Base-by-base conservation (phyloP, 2,113 vertebrate genomes). In the Triplophysa dalaica region DNA sequence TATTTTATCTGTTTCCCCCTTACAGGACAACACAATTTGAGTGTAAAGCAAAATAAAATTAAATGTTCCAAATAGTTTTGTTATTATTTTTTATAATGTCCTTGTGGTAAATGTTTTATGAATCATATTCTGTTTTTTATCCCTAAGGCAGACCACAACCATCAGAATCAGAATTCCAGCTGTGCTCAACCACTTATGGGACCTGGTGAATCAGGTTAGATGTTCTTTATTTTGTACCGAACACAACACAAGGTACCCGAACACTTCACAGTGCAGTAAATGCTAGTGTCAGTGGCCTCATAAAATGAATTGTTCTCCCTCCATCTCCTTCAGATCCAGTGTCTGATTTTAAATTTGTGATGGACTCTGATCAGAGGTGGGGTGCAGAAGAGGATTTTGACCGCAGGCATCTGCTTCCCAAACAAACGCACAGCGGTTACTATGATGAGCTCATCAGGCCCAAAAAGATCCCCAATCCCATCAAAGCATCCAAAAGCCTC, bases 401-500 rank as follows among this genome's bases (percentile, higher is more conserved):
- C 24, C 80, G 67, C 48, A 58, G 29, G 61, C 66, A 80, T 89
- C 87, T 92, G 75, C 89, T 93, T 63, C 91, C 92, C 0, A 93
- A 94, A 84, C 92, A 92, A 78, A 87, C 88, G 69, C 94, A 95
- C 66, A 89, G 92, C 81, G 92, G 91, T 60, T 19, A 79, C 77
- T 79, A 83, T 84, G 89, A 93, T 0, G 94, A 95, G 64, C 93
- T 96, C 80, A 96, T 97, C 92, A 94, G 92, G 84, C 95, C 95
- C 79, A 95, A 94, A 89, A 96, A 96, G 86, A 90, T 96, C 72
- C 85, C 91, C 70, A 94, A 94, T 90, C 94, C 93, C 0, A 89
- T 96, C 70, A 97, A 94, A 88, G 92, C 93, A 66, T 97, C 94
- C 0, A 94, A 93, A 86, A 97, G 90, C 75, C 95, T 95, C 90